Evolutionary conservation across 1,140 invertebrate species (phyloP).

Genomic region (Rhyacophila brunnea): DNA sequence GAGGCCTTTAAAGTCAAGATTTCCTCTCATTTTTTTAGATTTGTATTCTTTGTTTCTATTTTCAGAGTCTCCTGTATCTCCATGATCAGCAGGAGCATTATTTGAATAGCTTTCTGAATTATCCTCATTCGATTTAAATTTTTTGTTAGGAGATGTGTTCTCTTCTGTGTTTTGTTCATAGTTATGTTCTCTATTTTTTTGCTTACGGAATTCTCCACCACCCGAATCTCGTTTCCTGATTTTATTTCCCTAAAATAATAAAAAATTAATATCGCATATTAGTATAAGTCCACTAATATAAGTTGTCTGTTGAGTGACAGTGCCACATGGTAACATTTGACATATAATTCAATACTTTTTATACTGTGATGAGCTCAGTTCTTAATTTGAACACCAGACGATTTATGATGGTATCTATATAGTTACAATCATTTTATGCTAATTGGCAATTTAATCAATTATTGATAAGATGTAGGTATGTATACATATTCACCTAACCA

Average conservation of each 20-base stretch:
- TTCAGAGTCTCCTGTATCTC: background rate
- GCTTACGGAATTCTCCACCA: background rate
- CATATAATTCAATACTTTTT: too few species aligned
- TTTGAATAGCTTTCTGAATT: constrained; percentile 1
- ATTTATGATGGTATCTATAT: too few species aligned
- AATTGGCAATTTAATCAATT: too few species aligned
- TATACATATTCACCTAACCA: too few species aligned
- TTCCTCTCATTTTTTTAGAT: constrained; percentile 12
- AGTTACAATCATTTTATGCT: too few species aligned
- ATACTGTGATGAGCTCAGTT: too few species aligned
- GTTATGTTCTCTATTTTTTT: background rate
- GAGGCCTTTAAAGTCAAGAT: constrained; percentile 20
- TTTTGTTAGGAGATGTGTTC: background rate
- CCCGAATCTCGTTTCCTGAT: constrained; percentile 26
- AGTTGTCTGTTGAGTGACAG: too few species aligned
- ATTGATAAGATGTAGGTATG: too few species aligned
- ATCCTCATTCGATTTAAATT: constrained; percentile 1
- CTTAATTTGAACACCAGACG: too few species aligned
- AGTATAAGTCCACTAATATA: too few species aligned
- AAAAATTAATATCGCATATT: too few species aligned
- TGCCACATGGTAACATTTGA: too few species aligned
- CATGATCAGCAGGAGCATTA: background rate
- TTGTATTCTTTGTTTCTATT: constrained; percentile 6
- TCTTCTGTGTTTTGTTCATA: background rate
- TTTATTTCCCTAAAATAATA: constrained; percentile 31